Conservation (phyloP, 2,113 vertebrate species). For the Proterorhinus semilunaris region DNA sequence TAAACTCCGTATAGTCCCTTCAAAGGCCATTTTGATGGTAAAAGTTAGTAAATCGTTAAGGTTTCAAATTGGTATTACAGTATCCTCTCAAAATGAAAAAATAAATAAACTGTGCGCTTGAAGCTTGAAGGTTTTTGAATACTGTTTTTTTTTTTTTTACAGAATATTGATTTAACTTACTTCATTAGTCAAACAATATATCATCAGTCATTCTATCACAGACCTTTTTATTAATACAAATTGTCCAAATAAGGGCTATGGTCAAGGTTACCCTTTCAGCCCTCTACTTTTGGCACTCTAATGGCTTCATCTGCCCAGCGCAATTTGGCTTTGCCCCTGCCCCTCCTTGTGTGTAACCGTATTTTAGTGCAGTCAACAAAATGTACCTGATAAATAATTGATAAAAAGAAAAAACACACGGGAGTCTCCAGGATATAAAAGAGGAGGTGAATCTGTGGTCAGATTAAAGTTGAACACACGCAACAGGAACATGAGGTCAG, state of each 20-base stretch:
- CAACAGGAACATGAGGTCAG: background rate
- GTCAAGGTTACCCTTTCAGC: slow-evolving; percentile 48
- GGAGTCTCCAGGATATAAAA: slow-evolving; percentile 3
- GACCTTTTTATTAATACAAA: no score
- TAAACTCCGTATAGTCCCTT: no score
- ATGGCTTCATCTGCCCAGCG: slow-evolving; percentile 46
- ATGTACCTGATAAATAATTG: slow-evolving; percentile 4
- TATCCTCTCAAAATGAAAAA: no score
- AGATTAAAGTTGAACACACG: slow-evolving; percentile 18
- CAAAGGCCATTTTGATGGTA: no score
- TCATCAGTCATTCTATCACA: no score
- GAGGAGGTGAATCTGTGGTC: slow-evolving; percentile 15
- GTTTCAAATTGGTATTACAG: no score
- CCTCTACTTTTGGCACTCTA: slow-evolving; percentile 42
- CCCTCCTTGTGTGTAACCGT: slow-evolving; percentile 15
- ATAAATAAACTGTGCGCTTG: no score
- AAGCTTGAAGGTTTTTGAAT: no score
- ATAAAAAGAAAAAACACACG: slow-evolving; percentile 1
- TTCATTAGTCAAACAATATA: no score
- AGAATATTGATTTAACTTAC: no score
- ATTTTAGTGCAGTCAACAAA: slow-evolving; percentile 19
- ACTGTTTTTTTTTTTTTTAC: no score
- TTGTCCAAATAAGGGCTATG: slow-evolving; percentile 25
- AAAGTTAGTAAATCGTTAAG: no score
- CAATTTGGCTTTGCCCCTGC: slow-evolving; percentile 40